Evolutionary conservation across 1,140 invertebrate genomes (phyloP), one percentile per base, ranked within the genome.

Genomic region (Apis florea): DNA sequence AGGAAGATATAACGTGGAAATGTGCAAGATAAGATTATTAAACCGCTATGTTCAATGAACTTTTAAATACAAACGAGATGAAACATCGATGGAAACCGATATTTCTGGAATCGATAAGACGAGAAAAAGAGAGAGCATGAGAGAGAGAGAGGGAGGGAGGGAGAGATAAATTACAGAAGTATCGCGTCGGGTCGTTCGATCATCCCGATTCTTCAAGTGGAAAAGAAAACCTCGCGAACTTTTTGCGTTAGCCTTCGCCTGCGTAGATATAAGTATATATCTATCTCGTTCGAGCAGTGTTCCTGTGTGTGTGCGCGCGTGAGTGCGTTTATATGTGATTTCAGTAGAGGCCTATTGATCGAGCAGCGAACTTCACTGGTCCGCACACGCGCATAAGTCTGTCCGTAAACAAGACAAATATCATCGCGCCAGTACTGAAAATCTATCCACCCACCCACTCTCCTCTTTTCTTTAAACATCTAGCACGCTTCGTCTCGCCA

Each of bases 261-360:
- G 59, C 58, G 75, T 69, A 77, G 31, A 40, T 40, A 40, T 40
- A 40, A 40, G 31, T 40, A 40, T 40, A 40, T 40, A 40, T 40
- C 31, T 77, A 75, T 63, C 72, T 51, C n/a, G 84, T 69, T 64
- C 12, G 31, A 58, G 21, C 17, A 15, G 53, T 53, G 26, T 51
- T 17, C 51, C 58, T 64, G 58, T n/a, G 69, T 31, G 73, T 61
- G 73, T 53, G 85, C 58, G 80, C 61, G 80, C 61, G 77, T 61
- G 83, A 69, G 59, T 85, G 63, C 83, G 84, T 91, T 91, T 91
- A 90, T 89, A 89, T 90, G 87, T 87, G 89, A 92, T 91, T 93
- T 92, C 85, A 92, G 91, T 90, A 89, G 91, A 93, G 93, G 93
- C 93, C 93, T 93, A 93, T 93, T 93, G 93, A 93, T 93, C 93